Percentiles rank a stretch among this genome's conserved stretches.
Conservation (phyloP, 2,113 vertebrate genomes). For the Saccopteryx leptura region DNA sequence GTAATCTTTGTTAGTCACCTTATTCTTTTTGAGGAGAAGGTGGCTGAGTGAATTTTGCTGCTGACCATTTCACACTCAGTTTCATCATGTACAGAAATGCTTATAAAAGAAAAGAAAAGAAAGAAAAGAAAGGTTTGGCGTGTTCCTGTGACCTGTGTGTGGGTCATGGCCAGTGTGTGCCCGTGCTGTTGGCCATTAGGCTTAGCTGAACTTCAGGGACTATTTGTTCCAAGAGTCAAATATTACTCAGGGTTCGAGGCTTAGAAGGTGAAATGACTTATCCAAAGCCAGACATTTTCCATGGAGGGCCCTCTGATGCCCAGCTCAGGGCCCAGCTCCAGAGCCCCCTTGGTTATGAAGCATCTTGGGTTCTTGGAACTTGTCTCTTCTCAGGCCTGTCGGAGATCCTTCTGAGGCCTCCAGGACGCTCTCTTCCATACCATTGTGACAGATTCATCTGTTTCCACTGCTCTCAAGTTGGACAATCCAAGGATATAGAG, state of each 20-base stretch:
- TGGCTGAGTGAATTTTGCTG: background rate
- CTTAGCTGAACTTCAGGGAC: background rate
- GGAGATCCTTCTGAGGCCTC: background rate
- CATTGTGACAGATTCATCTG: too few species aligned
- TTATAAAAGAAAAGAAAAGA: background rate
- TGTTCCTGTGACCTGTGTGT: background rate
- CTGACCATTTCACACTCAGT: background rate
- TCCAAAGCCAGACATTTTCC: background rate
- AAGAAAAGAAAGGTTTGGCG: background rate
- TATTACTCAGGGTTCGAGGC: background rate
- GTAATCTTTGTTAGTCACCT: background rate
- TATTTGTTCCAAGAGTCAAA: background rate
- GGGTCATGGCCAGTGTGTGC: background rate
- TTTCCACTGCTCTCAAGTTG: background rate
- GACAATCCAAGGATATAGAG: background rate
- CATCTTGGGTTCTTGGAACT: background rate
- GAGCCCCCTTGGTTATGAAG: background rate
- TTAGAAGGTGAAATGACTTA: background rate
- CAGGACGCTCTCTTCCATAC: background rate
- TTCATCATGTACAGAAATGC: background rate
- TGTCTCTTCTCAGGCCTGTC: background rate
- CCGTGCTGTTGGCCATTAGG: background rate
- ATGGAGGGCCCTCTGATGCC: accelerated
- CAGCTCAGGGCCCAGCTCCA: too few species aligned
- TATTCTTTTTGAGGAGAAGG: background rate